Base-by-base conservation (phyloP, 2,113 vertebrate genomes). In the Albula glossodonta region DNA sequence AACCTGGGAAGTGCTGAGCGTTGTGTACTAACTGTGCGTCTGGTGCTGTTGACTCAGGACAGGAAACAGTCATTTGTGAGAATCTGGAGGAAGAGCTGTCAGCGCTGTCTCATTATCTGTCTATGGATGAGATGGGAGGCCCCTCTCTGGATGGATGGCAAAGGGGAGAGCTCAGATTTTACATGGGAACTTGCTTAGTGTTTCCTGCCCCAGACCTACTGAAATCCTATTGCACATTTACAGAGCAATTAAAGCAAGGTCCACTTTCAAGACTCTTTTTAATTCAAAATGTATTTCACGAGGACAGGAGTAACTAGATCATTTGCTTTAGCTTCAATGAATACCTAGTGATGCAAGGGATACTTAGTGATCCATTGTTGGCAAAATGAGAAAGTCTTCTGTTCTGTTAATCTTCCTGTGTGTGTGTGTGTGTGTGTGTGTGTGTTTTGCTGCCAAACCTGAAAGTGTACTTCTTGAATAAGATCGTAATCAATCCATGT, bases 251-350 rank as follows among this genome's bases (percentile, higher is more conserved):
- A 22, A 22, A 51, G 78, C 78, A 51, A 51, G 78, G 41, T 80
- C 48, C 41, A 51, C 50, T 80, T 80, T 49, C 50, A 19, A 19
- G 56, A 1, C 50, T 15, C 1, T 2, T n/a, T 70, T 52, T 66
- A 57, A 56, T 12, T 60, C 51, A 53, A 83, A 52, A 78, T 31
- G 41, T 51, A 19, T 51, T 66, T 53, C 56, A 31, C 15, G 52
- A 2, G 48, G 19, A 57, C 12, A 81, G 82, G 82, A 90, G 81
- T 88, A 92, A 90, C 77, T 92, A 78, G 90, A 91, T 90, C 91
- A 92, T 77, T 87, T 3, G 83, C 88, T 87, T 3, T 4, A 86
- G 84, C 87, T 87, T 11, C 13, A 70, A 78, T 17, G 25, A 63
- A 48, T 51, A 9, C 51, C 77, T 57, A 31, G 51, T 81, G 74